These are phyloP conservation scores for Sinosuthora webbiana DNA, from an alignment of 2,113 vertebrate species.

Conservation along the genomic window DNA sequence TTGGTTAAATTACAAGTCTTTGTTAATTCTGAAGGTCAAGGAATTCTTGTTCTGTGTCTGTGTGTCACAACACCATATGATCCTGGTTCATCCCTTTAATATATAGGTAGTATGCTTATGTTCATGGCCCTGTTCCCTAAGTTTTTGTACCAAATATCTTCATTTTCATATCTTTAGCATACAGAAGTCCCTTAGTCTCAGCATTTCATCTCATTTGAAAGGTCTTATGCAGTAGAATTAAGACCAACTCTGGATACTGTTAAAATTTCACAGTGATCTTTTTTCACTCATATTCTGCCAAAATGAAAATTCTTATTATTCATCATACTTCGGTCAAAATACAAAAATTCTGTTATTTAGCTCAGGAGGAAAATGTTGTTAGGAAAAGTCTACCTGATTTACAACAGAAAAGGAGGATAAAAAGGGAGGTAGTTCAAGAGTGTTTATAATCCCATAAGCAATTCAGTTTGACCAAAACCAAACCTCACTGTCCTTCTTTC, in stretches of 20 bases:
- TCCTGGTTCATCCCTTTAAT: background rate
- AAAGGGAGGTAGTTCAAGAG: background rate
- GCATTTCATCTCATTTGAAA: background rate
- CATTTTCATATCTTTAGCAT: background rate
- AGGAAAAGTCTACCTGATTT: background rate
- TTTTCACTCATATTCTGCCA: background rate
- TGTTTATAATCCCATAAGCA: background rate
- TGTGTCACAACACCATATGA: background rate
- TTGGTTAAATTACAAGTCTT: background rate
- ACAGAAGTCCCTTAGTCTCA: background rate
- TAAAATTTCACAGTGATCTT: background rate
- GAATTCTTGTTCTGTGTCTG: background rate
- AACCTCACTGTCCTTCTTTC: background rate
- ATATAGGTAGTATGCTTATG: background rate
- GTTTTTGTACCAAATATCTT: background rate
- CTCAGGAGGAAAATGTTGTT: background rate
- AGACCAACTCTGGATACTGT: background rate
- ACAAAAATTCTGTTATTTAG: background rate
- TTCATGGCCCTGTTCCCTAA: background rate
- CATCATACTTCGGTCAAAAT: background rate
- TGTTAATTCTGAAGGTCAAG: background rate
- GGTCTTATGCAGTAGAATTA: background rate
- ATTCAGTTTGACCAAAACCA: background rate
- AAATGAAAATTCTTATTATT: background rate
- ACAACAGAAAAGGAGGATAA: background rate